phyloP scores from a whole-genome alignment of 53 echinoderm and acorn worm species.

The Astropecten irregularis region DNA sequence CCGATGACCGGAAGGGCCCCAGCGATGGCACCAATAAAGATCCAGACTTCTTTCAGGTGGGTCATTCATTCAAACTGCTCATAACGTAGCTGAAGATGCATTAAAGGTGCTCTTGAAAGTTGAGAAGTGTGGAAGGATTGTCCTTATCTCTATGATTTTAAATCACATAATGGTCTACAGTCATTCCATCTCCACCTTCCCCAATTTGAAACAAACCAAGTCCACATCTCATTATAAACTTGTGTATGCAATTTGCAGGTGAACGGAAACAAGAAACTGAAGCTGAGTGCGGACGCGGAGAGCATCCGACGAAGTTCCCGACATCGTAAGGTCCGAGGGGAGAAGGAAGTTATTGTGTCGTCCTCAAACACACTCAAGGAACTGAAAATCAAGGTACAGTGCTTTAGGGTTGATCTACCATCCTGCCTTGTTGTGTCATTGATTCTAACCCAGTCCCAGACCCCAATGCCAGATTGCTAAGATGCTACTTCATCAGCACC shows the following conservation, averaged over 20 bases:
- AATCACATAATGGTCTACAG: neutral
- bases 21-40: constrained; percentile 57
- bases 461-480: too few relatives aligned
- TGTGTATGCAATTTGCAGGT: constrained; percentile 5
- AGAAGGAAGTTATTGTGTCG: constrained; percentile 93
- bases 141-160: too few relatives aligned
- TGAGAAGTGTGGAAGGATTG: too few relatives aligned
- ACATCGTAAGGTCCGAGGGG: constrained; percentile 89
- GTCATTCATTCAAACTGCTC: neutral
- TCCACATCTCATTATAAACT: neutral
- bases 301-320: constrained; percentile 78
- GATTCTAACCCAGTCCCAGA: neutral
- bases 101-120: too few relatives aligned
- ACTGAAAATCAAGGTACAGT: constrained; percentile 88
- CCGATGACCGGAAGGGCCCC: constrained; percentile 17
- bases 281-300: constrained; percentile 20
- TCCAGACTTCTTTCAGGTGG: constrained; percentile 84
- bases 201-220: neutral
- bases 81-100: too few relatives aligned
- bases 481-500: too few relatives aligned
- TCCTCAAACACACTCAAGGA: constrained; percentile 93
- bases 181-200: too few relatives aligned
- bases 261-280: constrained; percentile 58
- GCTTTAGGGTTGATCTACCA: neutral
- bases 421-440: neutral